Percentiles rank a stretch among this genome's conserved stretches.
These are phyloP conservation scores for Punctoribates punctum DNA, from an alignment of 2,888 invertebrate species.

Conservation along the genomic window DNA sequence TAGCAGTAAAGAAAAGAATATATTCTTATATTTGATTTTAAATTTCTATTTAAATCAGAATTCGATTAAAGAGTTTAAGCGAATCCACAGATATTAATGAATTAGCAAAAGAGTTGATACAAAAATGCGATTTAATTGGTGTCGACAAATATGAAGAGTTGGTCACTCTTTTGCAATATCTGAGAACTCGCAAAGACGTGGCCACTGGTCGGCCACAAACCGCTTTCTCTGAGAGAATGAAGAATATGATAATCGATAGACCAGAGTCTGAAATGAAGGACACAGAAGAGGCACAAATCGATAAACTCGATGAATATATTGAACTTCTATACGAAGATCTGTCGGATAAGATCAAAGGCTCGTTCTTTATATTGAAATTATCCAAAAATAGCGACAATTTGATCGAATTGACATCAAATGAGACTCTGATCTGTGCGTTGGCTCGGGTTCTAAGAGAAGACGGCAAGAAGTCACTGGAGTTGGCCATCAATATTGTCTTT, in stretches of 20 bases:
- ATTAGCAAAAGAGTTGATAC: slow-evolving; percentile 76
- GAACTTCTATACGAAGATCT: slow-evolving; percentile 90
- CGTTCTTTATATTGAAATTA: slow-evolving; percentile 82
- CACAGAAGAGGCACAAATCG: slow-evolving; percentile 18
- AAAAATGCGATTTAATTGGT: slow-evolving; percentile 74
- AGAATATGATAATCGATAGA: slow-evolving; percentile 34
- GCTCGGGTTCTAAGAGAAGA: slow-evolving; percentile 94
- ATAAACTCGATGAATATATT: slow-evolving; percentile 80
- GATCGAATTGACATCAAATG: slow-evolving; percentile 86
- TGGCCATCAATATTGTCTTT: slow-evolving; percentile 93
- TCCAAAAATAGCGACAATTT: slow-evolving; percentile 91
- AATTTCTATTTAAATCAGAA: slow-evolving; percentile 51
- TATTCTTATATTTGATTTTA: neutral
- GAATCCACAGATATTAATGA: slow-evolving; percentile 72
- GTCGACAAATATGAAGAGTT: slow-evolving; percentile 71
- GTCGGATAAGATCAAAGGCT: slow-evolving; percentile 76
- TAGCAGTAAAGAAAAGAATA: neutral
- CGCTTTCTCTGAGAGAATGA: slow-evolving; percentile 23
- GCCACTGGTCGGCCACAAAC: slow-evolving; percentile 45
- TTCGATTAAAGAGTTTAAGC: slow-evolving; percentile 74
- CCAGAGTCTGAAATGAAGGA: neutral
- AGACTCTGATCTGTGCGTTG: slow-evolving; percentile 89
- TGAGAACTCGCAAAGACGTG: slow-evolving; percentile 69
- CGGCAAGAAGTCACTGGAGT: slow-evolving; percentile 91
- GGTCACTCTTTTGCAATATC: slow-evolving; percentile 78